Evolutionary conservation across 2,113 vertebrate species (phyloP).

Genomic region (Oncorhynchus kisutch): DNA sequence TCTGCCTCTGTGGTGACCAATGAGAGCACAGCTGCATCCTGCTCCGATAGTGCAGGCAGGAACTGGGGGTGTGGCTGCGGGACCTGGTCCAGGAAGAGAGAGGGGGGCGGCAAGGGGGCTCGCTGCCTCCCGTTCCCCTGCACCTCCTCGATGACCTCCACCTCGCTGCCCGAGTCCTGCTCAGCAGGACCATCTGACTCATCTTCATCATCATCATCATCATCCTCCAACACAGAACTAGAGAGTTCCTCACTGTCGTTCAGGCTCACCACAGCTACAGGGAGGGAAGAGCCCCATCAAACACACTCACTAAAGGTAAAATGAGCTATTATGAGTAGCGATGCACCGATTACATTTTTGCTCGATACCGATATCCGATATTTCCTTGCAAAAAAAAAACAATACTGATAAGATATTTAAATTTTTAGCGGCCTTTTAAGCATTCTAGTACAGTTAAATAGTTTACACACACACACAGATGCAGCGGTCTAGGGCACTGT

Average conservation of each 20-base stretch:
- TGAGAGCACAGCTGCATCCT: conserved; percentile 63
- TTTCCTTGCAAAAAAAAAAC: no score
- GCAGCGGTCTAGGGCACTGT: no score
- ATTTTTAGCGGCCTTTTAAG: no score
- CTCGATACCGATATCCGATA: no score
- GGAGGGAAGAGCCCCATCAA: neutral
- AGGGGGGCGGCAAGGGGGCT: conserved; percentile 40
- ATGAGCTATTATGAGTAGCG: no score
- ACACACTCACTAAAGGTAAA: no score
- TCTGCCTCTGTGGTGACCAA: conserved; percentile 55
- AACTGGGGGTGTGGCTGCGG: conserved; percentile 34
- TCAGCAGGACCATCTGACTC: conserved; percentile 33
- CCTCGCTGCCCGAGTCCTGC: no score
- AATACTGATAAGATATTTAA: no score
- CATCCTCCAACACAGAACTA: conserved; percentile 57
- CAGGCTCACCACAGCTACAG: conserved; percentile 75
- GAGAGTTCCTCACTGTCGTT: conserved; percentile 74
- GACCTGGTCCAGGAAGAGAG: conserved; percentile 57
- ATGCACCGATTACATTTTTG: no score
- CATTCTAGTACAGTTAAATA: no score
- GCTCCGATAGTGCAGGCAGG: conserved; percentile 43
- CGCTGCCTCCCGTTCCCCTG: conserved; percentile 63
- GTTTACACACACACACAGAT: no score
- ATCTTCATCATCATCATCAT: conserved; percentile 51
- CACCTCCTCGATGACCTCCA: conserved; percentile 68